Percentiles rank a stretch among this genome's conserved stretches.
These are phyloP conservation scores for Minunthozetes semirufus DNA, from an alignment of 2,888 invertebrate species.

Conservation along the genomic window DNA sequence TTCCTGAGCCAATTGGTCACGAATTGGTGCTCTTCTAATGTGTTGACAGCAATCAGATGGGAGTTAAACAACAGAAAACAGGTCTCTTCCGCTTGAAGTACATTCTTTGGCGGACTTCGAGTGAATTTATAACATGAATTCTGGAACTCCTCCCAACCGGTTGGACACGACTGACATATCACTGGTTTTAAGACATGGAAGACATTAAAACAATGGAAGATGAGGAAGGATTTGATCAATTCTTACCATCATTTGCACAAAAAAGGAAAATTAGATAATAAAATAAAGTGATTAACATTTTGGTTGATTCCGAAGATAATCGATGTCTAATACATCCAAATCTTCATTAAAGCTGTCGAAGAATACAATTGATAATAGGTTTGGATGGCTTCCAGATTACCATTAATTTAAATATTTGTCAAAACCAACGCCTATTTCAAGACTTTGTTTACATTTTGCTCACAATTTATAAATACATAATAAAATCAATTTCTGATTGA, in stretches of 20 bases:
- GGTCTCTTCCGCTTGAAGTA: constrained; percentile 71
- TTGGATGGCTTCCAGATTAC: background rate
- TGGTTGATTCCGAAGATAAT: too few relatives aligned
- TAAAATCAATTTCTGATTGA: too few relatives aligned
- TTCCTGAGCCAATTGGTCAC: constrained; percentile 70
- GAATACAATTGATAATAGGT: background rate
- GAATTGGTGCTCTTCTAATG: constrained; percentile 77
- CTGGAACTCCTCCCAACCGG: constrained; percentile 73
- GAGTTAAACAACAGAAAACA: constrained; percentile 62
- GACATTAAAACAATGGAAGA: background rate
- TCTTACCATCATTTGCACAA: background rate
- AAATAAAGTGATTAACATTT: too few relatives aligned
- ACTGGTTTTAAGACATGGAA: background rate
- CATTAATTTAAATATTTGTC: background rate
- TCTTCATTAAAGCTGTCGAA: background rate
- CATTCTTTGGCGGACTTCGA: constrained; percentile 70
- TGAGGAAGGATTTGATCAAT: background rate
- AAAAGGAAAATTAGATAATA: background rate
- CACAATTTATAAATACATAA: background rate
- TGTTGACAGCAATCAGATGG: constrained; percentile 71
- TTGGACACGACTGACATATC: constrained; percentile 58
- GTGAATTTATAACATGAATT: constrained; percentile 83
- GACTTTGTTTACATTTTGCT: background rate
- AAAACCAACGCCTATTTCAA: constrained; percentile 1
- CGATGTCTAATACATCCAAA: too few relatives aligned